phyloP scores from a whole-genome alignment of 2,797 vertebrate species.

The Coreius guichenoti region DNA sequence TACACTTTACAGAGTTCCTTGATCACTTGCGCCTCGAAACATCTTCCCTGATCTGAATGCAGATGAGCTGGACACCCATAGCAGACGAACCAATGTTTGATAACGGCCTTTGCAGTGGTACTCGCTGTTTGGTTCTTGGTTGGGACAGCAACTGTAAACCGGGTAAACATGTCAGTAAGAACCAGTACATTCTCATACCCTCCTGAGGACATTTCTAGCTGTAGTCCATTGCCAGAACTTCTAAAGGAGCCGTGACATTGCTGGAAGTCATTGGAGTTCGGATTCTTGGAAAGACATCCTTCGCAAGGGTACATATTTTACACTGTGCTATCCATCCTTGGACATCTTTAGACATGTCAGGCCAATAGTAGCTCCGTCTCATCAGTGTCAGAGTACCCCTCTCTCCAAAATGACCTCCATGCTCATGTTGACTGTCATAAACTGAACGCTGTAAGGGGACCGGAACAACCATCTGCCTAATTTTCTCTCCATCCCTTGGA shows the following conservation, averaged over 20 bases:
- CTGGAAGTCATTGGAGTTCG: slow-evolving; percentile 32
- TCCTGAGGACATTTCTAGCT: neutral
- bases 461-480: slow-evolving; percentile 18
- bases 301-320: slow-evolving; percentile 44
- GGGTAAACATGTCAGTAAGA: slow-evolving; percentile 43
- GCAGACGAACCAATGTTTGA: slow-evolving; percentile 48
- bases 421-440: slow-evolving; percentile 44
- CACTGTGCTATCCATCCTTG: slow-evolving; percentile 44
- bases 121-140: slow-evolving; percentile 39
- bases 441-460: neutral
- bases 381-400: slow-evolving; percentile 26
- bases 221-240: slow-evolving; percentile 49
- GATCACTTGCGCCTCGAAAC: neutral
- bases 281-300: slow-evolving; percentile 43
- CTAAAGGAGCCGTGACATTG: slow-evolving; percentile 14
- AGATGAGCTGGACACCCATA: slow-evolving; percentile 22
- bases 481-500: slow-evolving; percentile 37
- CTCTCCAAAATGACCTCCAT: slow-evolving; percentile 23
- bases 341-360: slow-evolving; percentile 22
- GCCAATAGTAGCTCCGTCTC: slow-evolving; percentile 40
- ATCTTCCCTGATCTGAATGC: neutral
- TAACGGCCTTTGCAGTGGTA: slow-evolving; percentile 7
- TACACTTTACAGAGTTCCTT: neutral
- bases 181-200: slow-evolving; percentile 47
- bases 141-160: slow-evolving; percentile 10